Evolutionary conservation across 2,113 vertebrate genomes (phyloP).

Genomic region (Willisornis vidua): DNA sequence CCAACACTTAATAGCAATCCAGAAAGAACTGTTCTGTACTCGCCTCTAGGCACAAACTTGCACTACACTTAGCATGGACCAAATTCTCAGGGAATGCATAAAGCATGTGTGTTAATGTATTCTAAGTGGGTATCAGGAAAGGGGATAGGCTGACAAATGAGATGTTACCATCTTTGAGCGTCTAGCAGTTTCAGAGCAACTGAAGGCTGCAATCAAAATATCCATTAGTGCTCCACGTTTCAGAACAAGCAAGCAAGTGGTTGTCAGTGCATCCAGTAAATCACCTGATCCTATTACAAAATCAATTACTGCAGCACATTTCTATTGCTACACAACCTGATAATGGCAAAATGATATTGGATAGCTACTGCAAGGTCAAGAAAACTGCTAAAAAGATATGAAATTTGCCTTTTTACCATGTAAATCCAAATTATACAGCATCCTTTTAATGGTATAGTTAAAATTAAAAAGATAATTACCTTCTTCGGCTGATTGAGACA

Average conservation of each 20-base stretch:
- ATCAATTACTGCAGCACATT: slow-evolving; percentile 92
- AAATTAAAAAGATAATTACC: slow-evolving; percentile 85
- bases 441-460: slow-evolving; percentile 62
- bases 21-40: not conserved
- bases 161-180: slow-evolving; percentile 49
- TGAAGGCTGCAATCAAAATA: slow-evolving; percentile 77
- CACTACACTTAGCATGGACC: not conserved
- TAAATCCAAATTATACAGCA: slow-evolving; percentile 58
- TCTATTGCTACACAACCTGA: slow-evolving; percentile 79
- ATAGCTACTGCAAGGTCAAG: slow-evolving; percentile 83
- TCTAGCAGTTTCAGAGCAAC: slow-evolving; percentile 76
- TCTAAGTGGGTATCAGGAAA: not conserved
- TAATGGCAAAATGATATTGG: slow-evolving; percentile 83
- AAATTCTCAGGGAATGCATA: not conserved
- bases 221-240: slow-evolving; percentile 82
- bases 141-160: slow-evolving; percentile 17
- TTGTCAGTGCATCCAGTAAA: slow-evolving; percentile 89
- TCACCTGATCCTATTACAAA: slow-evolving; percentile 95
- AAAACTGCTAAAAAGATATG: slow-evolving; percentile 70
- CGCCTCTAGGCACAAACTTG: not conserved
- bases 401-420: slow-evolving; percentile 67
- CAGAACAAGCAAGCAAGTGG: slow-evolving; percentile 84
- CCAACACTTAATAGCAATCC: not conserved
- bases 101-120: not conserved
- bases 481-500: slow-evolving; percentile 91